A percentile compares a stretch with the other conserved stretches of the same genome.
Conservation (phyloP, 2,113 vertebrate species). For the human (Homo sapiens) region GRCh38 chr7:109578001-109578500, state of each 20-base stretch:
- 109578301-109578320: not conserved
- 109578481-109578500: not conserved
- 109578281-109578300: not conserved
- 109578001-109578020: not conserved
- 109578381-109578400: not conserved
- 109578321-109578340: not conserved
- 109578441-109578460: not conserved
- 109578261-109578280: not conserved
- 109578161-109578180: not conserved
- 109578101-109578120: not conserved
- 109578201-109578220: not conserved
- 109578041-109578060: not conserved
- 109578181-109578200: not conserved
- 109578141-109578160: not conserved
- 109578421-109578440: not conserved
- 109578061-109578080: not conserved
- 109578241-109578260: not conserved
- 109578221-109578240: not conserved
- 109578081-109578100: not conserved
- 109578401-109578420: not conserved
- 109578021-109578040: not conserved
- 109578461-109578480: not conserved
- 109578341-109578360: not conserved
- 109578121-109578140: not conserved
- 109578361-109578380: not conserved